Percentiles rank a stretch among this genome's conserved stretches.
phyloP scores from a whole-genome alignment of 2,797 vertebrate species.

The Parambassis ranga region DNA sequence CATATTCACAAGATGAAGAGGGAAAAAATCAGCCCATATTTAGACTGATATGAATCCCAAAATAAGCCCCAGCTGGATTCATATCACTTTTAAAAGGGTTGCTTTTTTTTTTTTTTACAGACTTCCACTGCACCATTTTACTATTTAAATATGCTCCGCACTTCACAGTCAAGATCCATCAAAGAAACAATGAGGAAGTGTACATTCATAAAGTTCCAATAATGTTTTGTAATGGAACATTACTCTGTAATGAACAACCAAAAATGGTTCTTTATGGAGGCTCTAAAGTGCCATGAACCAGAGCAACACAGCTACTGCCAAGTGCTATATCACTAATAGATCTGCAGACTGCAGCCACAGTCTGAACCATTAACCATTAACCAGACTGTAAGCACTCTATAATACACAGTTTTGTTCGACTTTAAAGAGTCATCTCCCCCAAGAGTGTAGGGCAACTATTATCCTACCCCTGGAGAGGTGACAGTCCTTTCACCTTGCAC shows the following conservation, averaged over 20 bases:
- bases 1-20: constrained; percentile 12
- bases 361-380: constrained; percentile 34
- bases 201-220: constrained; percentile 64
- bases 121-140: constrained; percentile 22
- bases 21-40: background rate
- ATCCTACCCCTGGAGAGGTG: constrained; percentile 51
- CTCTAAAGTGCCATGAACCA: constrained; percentile 54
- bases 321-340: constrained; percentile 51
- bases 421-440: constrained; percentile 26
- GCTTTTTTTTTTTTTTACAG: background rate
- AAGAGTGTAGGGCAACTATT: constrained; percentile 41
- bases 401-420: constrained; percentile 39
- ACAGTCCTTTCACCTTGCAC: constrained; percentile 61
- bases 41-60: constrained; percentile 17
- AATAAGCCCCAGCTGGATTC: constrained; percentile 17
- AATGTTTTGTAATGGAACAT: constrained; percentile 68
- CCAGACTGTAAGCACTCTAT: constrained; percentile 38
- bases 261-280: constrained; percentile 60
- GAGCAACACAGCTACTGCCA: constrained; percentile 39
- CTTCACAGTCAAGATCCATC: constrained; percentile 57
- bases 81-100: background rate
- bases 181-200: constrained; percentile 51
- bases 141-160: constrained; percentile 37
- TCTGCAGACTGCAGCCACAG: constrained; percentile 37
- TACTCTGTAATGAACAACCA: constrained; percentile 64